phyloP scores from a whole-genome alignment of 2,113 vertebrate genomes.

The Symphodus melops region DNA sequence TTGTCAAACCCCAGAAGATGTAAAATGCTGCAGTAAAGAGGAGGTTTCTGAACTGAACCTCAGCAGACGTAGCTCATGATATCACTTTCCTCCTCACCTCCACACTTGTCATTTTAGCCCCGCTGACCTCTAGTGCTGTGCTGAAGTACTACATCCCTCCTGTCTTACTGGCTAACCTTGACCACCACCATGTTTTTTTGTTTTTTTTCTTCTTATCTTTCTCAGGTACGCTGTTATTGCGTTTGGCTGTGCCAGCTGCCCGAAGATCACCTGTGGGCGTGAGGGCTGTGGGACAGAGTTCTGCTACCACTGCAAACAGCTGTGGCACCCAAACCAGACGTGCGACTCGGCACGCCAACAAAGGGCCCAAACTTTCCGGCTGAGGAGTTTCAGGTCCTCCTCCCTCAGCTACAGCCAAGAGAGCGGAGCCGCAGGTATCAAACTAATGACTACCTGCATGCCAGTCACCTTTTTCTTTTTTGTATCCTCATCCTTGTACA shows the following conservation, averaged over 20 bases:
- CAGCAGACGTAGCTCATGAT: not conserved
- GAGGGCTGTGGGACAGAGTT: slow-evolving; percentile 98
- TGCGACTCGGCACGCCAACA: slow-evolving; percentile 97
- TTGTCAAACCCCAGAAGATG: not conserved
- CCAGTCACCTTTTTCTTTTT: not conserved
- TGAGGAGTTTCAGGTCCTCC: slow-evolving; percentile 93
- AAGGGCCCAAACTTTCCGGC: slow-evolving; percentile 91
- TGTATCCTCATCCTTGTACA: not conserved
- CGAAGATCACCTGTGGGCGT: slow-evolving; percentile 95
- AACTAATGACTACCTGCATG: not conserved
- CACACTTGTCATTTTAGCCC: not conserved
- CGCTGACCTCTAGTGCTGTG: slow-evolving; percentile 41
- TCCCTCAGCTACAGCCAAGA: slow-evolving; percentile 98
- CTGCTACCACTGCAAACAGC: slow-evolving; percentile 99
- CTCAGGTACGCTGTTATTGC: slow-evolving; percentile 95
- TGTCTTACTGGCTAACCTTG: not conserved
- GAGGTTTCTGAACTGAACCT: not conserved
- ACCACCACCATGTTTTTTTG: not conserved
- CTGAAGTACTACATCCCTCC: not conserved
- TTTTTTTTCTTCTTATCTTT: not conserved
- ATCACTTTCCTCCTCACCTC: not conserved
- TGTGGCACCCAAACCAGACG: slow-evolving; percentile 99
- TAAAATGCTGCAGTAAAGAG: not conserved
- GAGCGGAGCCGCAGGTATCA: slow-evolving; percentile 93
- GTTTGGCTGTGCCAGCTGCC: slow-evolving; percentile 98